Conservation (phyloP, 2,797 vertebrate species). For the Paramormyrops hopkinsi region DNA sequence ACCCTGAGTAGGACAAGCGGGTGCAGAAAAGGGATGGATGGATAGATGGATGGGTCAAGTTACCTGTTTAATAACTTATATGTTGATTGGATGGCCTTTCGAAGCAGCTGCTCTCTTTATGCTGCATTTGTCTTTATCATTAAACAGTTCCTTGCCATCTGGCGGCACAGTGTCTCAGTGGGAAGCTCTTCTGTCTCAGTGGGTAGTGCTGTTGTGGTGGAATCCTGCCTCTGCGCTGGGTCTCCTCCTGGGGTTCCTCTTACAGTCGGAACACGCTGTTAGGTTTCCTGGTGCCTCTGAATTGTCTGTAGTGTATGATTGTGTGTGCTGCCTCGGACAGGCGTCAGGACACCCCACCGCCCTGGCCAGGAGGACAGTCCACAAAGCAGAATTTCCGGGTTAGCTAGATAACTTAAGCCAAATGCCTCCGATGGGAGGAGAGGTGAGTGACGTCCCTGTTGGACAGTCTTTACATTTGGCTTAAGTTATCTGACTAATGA, state of each 20-base stretch:
- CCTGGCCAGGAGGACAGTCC: not conserved
- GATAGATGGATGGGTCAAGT: not conserved
- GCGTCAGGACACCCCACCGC: not conserved
- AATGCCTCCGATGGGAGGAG: not conserved
- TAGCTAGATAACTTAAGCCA: not conserved
- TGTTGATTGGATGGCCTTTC: not conserved
- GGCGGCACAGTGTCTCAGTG: not conserved
- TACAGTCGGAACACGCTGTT: not conserved
- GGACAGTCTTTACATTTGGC: not conserved
- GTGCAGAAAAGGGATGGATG: not conserved
- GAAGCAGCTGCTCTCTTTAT: not conserved
- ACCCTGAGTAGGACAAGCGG: not conserved
- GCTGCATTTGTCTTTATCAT: not conserved
- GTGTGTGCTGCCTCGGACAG: not conserved
- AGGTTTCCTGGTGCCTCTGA: not conserved
- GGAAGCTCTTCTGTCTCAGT: not conserved
- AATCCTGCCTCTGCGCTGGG: not conserved
- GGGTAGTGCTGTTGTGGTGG: not conserved
- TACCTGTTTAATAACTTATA: not conserved
- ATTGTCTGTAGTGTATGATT: not conserved
- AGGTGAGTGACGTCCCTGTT: not conserved
- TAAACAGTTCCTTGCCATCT: not conserved
- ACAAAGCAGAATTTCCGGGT: not conserved
- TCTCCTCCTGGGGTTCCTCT: not conserved
- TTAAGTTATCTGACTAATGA: not conserved